These are phyloP conservation scores for Rhinopomastus cyanomelas DNA, from an alignment of 2,113 vertebrate species.

Conservation along the genomic window DNA sequence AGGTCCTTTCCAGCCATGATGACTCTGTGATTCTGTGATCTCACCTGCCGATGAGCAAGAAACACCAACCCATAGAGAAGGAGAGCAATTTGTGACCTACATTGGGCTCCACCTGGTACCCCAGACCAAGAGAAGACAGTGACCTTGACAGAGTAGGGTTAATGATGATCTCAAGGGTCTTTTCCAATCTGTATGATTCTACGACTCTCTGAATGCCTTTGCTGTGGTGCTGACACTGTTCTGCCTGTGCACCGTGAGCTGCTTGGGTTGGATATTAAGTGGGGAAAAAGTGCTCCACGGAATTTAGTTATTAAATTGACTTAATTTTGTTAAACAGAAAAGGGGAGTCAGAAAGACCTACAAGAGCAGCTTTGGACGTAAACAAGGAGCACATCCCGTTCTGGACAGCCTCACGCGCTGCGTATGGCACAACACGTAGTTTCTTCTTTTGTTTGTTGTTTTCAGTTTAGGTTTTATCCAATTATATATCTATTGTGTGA, in stretches of 20 bases:
- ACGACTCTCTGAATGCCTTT: neutral
- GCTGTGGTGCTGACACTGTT: neutral
- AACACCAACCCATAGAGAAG: neutral
- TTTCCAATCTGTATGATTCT: no score
- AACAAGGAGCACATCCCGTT: constrained; percentile 6
- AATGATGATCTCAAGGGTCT: no score
- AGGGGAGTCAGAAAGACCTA: constrained; percentile 22
- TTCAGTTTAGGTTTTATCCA: constrained; percentile 76
- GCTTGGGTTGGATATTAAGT: neutral
- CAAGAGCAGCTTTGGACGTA: constrained; percentile 34
- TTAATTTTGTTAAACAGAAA: constrained; percentile 17
- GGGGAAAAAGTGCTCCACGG: neutral
- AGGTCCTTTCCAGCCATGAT: no score
- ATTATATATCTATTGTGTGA: constrained; percentile 76
- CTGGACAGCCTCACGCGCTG: neutral
- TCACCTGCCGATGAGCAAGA: no score
- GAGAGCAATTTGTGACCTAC: neutral
- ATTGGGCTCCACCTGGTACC: neutral
- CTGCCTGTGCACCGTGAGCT: neutral
- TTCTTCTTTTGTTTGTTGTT: constrained; percentile 72
- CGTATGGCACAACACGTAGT: constrained; percentile 4
- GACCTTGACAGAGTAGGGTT: neutral
- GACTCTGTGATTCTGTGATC: no score
- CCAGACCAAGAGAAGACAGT: neutral
- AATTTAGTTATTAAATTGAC: constrained; percentile 36